These are phyloP conservation scores for Rousettus madagascariensis DNA, from an alignment of 2,797 vertebrate genomes.

Conservation along the genomic window DNA sequence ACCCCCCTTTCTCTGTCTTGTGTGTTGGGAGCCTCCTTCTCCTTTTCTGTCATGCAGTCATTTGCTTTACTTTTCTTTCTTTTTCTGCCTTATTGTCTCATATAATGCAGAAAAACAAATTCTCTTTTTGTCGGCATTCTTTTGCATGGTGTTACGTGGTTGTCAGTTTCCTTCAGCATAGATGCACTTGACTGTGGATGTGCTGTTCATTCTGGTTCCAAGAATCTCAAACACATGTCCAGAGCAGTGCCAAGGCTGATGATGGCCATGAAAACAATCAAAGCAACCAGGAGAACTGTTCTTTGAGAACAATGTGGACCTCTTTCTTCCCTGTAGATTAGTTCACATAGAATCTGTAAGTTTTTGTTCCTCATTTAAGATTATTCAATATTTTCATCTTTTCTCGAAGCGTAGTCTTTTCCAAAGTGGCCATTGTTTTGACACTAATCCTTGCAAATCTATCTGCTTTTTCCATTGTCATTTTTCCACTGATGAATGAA, in stretches of 20 bases:
- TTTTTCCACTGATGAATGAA: background rate
- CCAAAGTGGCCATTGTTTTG: background rate
- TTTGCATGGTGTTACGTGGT: slow-evolving; percentile 8
- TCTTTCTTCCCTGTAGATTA: background rate
- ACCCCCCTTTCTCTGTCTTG: slow-evolving; percentile 28
- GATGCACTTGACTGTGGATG: background rate
- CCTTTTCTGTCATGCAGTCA: slow-evolving; percentile 29
- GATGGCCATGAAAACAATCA: background rate
- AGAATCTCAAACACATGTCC: slow-evolving; percentile 54
- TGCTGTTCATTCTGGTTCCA: slow-evolving; percentile 42
- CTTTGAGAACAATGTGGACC: background rate
- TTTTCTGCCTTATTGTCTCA: slow-evolving; percentile 53
- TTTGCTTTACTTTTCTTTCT: slow-evolving; percentile 57
- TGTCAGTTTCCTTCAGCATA: slow-evolving; percentile 67
- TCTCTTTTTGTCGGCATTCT: slow-evolving; percentile 60
- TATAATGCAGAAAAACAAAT: slow-evolving; percentile 61
- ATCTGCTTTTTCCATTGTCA: background rate
- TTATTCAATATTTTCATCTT: background rate
- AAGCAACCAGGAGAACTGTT: background rate
- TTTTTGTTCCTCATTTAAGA: background rate
- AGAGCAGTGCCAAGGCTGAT: background rate
- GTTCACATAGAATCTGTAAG: background rate
- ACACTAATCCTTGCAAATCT: background rate
- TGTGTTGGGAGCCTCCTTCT: slow-evolving; percentile 64
- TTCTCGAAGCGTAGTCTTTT: background rate